These are phyloP conservation scores for Ptiloglossa arizonensis DNA, from an alignment of 1,140 invertebrate genomes.

Conservation along the genomic window DNA sequence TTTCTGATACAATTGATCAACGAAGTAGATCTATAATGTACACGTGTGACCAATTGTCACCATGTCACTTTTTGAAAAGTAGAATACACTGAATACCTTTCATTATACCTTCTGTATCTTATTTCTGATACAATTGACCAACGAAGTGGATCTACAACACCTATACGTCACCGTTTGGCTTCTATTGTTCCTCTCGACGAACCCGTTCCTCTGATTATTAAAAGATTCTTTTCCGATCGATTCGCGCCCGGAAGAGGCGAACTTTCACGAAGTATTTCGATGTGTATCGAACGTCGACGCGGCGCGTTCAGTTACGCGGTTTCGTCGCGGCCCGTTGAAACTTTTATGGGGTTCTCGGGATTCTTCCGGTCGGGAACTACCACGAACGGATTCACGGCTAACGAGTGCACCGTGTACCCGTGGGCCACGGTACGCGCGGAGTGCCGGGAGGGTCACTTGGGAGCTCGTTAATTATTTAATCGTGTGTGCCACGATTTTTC, in stretches of 20 bases:
- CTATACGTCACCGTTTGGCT: no score
- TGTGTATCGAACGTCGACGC: conserved; percentile 12
- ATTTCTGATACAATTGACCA: no score
- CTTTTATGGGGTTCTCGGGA: conserved; percentile 19
- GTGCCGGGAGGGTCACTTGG: not conserved
- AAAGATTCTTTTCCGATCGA: conserved; percentile 36
- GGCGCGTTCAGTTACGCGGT: not conserved
- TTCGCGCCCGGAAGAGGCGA: not conserved
- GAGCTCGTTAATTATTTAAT: conserved; percentile 48
- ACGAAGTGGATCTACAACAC: no score
- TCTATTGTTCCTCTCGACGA: no score
- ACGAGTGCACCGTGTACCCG: no score
- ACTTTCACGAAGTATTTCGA: not conserved
- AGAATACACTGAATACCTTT: no score
- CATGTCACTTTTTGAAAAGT: no score
- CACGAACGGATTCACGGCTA: not conserved
- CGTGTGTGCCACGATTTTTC: conserved; percentile 23
- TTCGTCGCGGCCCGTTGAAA: conserved; percentile 40
- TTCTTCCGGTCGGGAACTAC: conserved; percentile 24
- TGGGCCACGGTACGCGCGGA: not conserved
- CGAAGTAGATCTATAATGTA: no score
- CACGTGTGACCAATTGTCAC: no score
- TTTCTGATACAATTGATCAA: no score
- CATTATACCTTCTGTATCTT: no score
- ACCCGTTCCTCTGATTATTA: no score